A percentile compares a stretch with the other conserved stretches of the same genome.
These are phyloP conservation scores for Chrysolina americana DNA, from an alignment of 2,888 invertebrate species.

Conservation along the genomic window DNA sequence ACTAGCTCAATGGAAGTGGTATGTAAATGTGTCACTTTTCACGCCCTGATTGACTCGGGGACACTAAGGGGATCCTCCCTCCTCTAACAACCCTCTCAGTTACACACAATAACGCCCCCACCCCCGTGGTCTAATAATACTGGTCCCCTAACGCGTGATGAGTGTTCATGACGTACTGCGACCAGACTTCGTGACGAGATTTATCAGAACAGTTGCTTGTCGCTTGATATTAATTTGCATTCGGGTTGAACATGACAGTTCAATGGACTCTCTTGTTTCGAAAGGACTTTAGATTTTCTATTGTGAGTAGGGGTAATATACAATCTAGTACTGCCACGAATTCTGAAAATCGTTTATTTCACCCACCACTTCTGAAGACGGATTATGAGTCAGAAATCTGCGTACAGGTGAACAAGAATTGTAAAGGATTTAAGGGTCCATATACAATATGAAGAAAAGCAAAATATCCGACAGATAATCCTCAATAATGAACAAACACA, in stretches of 20 bases:
- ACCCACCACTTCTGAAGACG: too few relatives aligned
- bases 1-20: constrained; percentile 65
- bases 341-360: too few relatives aligned
- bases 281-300: not conserved
- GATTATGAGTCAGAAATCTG: too few relatives aligned
- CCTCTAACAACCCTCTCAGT: constrained; percentile 31
- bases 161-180: constrained; percentile 62
- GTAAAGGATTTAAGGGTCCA: too few relatives aligned
- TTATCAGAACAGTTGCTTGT: constrained; percentile 58
- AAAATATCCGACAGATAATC: too few relatives aligned
- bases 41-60: constrained; percentile 68
- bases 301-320: too few relatives aligned
- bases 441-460: too few relatives aligned
- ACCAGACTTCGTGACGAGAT: constrained; percentile 60
- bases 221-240: constrained; percentile 26
- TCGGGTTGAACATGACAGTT: not conserved
- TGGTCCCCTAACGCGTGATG: constrained; percentile 57
- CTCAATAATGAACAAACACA: too few relatives aligned
- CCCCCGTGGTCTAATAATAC: constrained; percentile 59
- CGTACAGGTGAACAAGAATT: too few relatives aligned
- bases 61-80: constrained; percentile 15
- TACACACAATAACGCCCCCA: constrained; percentile 58
- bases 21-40: constrained; percentile 70
- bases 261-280: not conserved
- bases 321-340: too few relatives aligned